These are phyloP conservation scores for Mixornis gularis DNA, from an alignment of 2,113 vertebrate species.

Conservation along the genomic window DNA sequence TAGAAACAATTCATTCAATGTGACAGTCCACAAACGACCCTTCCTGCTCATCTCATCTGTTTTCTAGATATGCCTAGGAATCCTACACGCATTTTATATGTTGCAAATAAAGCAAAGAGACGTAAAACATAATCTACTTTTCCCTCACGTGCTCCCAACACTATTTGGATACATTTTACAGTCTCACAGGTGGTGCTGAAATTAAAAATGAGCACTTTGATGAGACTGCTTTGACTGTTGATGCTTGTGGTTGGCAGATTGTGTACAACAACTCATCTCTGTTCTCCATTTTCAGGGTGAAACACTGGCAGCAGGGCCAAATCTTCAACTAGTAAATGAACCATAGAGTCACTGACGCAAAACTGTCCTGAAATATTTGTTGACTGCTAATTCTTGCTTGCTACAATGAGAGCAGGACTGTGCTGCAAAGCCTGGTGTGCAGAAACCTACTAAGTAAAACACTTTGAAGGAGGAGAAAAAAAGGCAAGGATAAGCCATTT, in stretches of 20 bases:
- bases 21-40: background rate
- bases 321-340: background rate
- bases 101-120: background rate
- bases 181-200: background rate
- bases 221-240: background rate
- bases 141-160: background rate
- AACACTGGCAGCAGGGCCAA: background rate
- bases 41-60: background rate
- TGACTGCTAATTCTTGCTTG: background rate
- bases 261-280: background rate
- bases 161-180: background rate
- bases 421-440: background rate
- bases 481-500: background rate
- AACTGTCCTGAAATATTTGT: background rate
- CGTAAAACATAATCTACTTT: background rate
- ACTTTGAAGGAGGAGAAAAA: background rate
- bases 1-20: background rate
- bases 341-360: background rate
- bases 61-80: background rate
- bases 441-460: background rate
- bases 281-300: background rate
- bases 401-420: background rate
- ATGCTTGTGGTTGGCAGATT: background rate
- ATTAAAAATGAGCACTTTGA: background rate
- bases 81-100: background rate